A percentile compares a stretch with the other conserved stretches of the same genome.
These are phyloP conservation scores for Aporophyla lueneburgensis DNA, from an alignment of 2,888 invertebrate species.

Conservation along the genomic window DNA sequence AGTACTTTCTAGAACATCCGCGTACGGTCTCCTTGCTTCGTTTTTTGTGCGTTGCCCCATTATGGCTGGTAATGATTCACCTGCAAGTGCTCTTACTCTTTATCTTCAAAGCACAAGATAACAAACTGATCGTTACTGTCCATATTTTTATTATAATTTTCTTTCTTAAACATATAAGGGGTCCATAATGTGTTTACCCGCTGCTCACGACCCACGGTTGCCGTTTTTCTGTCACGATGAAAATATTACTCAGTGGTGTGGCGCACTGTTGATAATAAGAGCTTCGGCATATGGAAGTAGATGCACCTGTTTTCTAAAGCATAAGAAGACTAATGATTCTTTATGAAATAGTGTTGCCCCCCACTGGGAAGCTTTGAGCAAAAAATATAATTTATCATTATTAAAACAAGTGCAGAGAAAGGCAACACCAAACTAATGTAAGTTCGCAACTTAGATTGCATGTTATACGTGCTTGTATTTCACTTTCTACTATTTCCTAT, in stretches of 20 bases:
- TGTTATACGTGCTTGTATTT: constrained; percentile 71
- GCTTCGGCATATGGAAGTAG: not conserved
- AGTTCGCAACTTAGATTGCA: constrained; percentile 69
- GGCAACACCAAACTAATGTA: constrained; percentile 67
- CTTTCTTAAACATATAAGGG: not conserved
- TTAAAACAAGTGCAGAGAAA: constrained; percentile 72
- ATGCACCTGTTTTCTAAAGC: constrained; percentile 4
- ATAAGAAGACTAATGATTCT: constrained; percentile 4
- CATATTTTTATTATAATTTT: not conserved
- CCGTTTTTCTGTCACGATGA: not conserved
- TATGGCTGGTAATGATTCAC: not conserved
- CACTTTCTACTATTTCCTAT: constrained; percentile 73
- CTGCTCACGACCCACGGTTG: not conserved
- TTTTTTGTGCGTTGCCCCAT: constrained; percentile 4
- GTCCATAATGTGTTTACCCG: not conserved
- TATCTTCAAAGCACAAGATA: not conserved
- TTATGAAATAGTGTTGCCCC: not conserved
- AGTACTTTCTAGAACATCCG: constrained; percentile 18
- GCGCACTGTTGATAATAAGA: not conserved
- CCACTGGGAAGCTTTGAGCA: constrained; percentile 3
- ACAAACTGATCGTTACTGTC: not conserved
- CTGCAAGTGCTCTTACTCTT: not conserved
- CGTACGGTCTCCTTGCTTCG: constrained; percentile 16
- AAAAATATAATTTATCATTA: constrained; percentile 54
- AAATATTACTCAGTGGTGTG: not conserved